Conservation (phyloP, 2,113 vertebrate genomes). For the Xiphorhynchus elegans region DNA sequence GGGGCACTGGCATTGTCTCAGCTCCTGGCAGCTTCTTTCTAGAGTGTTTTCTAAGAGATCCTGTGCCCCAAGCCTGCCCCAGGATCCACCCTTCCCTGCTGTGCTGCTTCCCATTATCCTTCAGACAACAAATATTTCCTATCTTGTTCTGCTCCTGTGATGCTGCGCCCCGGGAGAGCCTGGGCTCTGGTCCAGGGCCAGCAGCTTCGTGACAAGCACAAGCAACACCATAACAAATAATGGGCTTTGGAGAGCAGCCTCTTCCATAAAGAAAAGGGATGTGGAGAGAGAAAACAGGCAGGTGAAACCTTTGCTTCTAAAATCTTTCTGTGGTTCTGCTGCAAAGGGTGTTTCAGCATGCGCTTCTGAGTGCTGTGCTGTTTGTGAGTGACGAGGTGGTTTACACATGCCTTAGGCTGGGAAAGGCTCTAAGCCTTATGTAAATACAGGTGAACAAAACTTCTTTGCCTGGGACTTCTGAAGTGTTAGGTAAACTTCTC, state of each 20-base stretch:
- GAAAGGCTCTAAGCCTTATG: background rate
- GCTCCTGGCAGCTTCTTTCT: background rate
- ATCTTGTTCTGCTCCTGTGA: background rate
- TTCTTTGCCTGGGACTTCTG: background rate
- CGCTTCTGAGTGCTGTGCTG: background rate
- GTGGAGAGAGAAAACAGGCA: background rate
- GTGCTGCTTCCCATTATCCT: background rate
- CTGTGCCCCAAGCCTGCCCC: background rate
- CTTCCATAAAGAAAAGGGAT: background rate
- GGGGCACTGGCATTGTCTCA: background rate
- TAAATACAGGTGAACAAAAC: background rate
- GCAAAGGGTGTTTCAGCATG: background rate
- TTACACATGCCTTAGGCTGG: background rate
- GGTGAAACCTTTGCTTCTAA: background rate
- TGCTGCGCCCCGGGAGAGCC: background rate
- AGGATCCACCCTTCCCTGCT: background rate
- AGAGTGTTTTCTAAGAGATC: background rate
- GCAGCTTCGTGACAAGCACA: background rate
- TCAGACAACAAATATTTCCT: background rate
- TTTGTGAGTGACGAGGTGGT: rapidly evolving
- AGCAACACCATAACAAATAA: background rate
- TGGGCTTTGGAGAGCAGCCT: background rate
- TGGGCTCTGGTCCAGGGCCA: background rate
- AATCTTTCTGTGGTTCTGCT: background rate
- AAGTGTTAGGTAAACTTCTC: background rate